Base-by-base conservation (phyloP, 1,140 invertebrate genomes). In the Drosophila insularis region DNA sequence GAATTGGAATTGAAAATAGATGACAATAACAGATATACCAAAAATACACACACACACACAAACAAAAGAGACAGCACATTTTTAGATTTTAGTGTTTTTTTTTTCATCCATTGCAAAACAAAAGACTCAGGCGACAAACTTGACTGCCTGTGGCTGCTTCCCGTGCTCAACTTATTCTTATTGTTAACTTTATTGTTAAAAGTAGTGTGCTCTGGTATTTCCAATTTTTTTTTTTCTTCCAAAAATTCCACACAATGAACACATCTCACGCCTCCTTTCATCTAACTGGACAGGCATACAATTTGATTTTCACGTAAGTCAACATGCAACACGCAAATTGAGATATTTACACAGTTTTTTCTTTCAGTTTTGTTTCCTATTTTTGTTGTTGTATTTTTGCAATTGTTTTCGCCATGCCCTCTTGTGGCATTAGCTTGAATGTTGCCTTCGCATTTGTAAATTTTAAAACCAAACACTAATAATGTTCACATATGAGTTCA, bases 71-170 rank as follows among this genome's bases (percentile, higher is more conserved):
- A 27, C 8, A 55, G 13, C 53, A 27, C 11, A 5, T 23, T 54
- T 27, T 8, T 46, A 17, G 2, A 19, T 19, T 19, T 46, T 46
- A 4, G 21, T 27, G 0, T 13, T 27, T n/a, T 13, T 27, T 17
- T 60, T 19, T 31, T n/a, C n/a, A n/a, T 69, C 64, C 31, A 58
- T 73, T 37, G 14, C 71, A 54, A 78, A 86, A 86, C 82, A 87
- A 85, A 87, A 81, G 81, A 86, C 81, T 86, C 71, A 56, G 61
- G 67, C 64, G 74, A 86, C 81, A 72, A 85, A 85, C 81, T 85
- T 32, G 60, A 65, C 50, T 69, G 59, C 8, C 40, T 31, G 37
- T 40, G 54, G 60, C 55, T 72, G 61, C 31, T 54, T 43, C 21
- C n/a, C 13, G 50, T 37, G 23, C 39, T 43, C 6, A 37, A 19